Percentiles rank a stretch among this genome's conserved stretches.
phyloP scores from a whole-genome alignment of 2,888 invertebrate genomes.

The Drosophila cognata region DNA sequence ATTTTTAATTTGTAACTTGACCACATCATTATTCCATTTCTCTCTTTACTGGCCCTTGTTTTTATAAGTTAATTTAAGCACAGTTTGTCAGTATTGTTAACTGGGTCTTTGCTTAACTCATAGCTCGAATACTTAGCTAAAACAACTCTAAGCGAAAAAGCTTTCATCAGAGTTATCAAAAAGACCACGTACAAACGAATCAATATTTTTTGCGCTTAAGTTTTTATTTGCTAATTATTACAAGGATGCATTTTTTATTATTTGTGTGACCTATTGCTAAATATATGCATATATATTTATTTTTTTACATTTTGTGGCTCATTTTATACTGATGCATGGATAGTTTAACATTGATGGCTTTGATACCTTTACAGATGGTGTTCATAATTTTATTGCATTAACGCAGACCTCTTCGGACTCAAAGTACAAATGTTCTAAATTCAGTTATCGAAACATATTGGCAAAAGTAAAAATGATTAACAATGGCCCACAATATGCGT shows the following conservation, averaged over 20 bases:
- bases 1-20: background rate
- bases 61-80: background rate
- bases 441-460: background rate
- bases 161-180: constrained; percentile 2
- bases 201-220: constrained; percentile 5
- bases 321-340: constrained; percentile 1
- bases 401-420: background rate
- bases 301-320: background rate
- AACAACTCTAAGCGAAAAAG: background rate
- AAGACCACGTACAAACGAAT: constrained; percentile 35
- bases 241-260: constrained; percentile 10
- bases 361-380: background rate
- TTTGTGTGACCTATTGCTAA: background rate
- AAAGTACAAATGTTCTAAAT: background rate
- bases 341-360: background rate
- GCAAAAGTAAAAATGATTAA: background rate
- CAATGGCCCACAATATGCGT: too few species aligned
- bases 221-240: constrained; percentile 18
- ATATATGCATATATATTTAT: background rate
- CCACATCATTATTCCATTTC: background rate
- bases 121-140: constrained; percentile 15
- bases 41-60: background rate
- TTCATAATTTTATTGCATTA: background rate
- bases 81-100: background rate
- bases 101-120: background rate